Evolutionary conservation across 2,113 vertebrate genomes (phyloP).

Genomic region (Sturnus vulgaris): DNA sequence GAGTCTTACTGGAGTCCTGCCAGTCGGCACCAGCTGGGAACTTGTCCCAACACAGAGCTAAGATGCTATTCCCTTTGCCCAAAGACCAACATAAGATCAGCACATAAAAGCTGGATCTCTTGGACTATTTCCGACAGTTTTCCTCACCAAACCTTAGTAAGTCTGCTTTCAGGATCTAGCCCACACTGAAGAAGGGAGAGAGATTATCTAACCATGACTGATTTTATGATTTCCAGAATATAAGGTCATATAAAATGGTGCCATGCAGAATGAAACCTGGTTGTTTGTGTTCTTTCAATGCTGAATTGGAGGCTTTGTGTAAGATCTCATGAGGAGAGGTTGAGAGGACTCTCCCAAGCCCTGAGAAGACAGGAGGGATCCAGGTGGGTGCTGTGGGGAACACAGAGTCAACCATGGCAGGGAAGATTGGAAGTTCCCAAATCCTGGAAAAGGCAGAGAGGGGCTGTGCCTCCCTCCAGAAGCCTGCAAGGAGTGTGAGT

Average conservation of each 20-base stretch:
- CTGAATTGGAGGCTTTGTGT: neutral
- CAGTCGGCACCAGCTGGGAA: neutral
- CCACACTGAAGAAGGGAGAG: neutral
- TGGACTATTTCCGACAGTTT: neutral
- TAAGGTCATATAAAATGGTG: neutral
- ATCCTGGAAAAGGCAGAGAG: neutral
- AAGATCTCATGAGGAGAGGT: neutral
- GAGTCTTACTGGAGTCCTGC: neutral
- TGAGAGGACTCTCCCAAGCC: neutral
- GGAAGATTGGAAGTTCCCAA: neutral
- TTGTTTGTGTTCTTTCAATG: neutral
- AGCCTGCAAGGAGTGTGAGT: neutral
- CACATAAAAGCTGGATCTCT: neutral
- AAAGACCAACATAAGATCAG: neutral
- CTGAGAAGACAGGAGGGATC: fast-evolving
- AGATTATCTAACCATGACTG: neutral
- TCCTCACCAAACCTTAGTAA: neutral
- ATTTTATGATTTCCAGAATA: neutral
- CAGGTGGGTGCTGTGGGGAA: neutral
- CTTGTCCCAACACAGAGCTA: neutral
- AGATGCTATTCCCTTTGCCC: neutral
- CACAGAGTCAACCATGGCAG: fast-evolving
- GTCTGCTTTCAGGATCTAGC: neutral
- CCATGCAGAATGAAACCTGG: neutral
- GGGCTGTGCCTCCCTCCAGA: neutral